phyloP scores from a whole-genome alignment of 2,797 vertebrate genomes.

The Chaetodon trifasciatus region DNA sequence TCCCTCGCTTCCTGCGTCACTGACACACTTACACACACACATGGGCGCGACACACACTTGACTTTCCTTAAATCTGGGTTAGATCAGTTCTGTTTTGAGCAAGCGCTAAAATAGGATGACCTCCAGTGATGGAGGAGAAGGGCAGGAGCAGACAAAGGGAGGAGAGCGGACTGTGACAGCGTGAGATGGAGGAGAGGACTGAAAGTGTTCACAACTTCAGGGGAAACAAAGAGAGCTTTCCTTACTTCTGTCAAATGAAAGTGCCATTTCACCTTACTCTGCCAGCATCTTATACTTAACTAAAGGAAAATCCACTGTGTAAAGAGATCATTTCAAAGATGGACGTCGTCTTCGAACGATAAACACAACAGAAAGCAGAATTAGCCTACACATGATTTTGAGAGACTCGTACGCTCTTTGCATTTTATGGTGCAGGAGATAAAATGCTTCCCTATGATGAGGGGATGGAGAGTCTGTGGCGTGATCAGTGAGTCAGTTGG shows the following conservation, averaged over 20 bases:
- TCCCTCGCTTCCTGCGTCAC: conserved; percentile 69
- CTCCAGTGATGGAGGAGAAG: conserved; percentile 73
- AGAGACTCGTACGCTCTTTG: neutral
- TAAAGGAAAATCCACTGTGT: neutral
- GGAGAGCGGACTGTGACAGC: conserved; percentile 51
- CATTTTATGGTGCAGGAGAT: neutral
- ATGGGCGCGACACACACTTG: conserved; percentile 49
- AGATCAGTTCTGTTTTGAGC: conserved; percentile 78
- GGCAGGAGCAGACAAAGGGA: conserved; percentile 57
- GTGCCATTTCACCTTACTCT: neutral
- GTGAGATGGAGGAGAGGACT: conserved; percentile 31
- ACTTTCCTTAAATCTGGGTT: conserved; percentile 84
- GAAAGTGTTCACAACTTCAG: conserved; percentile 8
- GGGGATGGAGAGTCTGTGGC: neutral
- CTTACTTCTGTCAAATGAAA: neutral
- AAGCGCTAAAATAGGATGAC: conserved; percentile 83
- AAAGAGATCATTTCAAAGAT: neutral
- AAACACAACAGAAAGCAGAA: neutral
- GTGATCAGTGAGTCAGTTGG: conserved; percentile 4
- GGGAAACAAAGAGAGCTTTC: neutral
- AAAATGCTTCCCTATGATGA: neutral
- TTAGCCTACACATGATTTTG: neutral
- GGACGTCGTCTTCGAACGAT: neutral
- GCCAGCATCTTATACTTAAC: neutral
- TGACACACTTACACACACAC: conserved; percentile 74